Percentiles rank a stretch among this genome's conserved stretches.
Conservation (phyloP, 2,113 vertebrate genomes). For the Nematolebias whitei region DNA sequence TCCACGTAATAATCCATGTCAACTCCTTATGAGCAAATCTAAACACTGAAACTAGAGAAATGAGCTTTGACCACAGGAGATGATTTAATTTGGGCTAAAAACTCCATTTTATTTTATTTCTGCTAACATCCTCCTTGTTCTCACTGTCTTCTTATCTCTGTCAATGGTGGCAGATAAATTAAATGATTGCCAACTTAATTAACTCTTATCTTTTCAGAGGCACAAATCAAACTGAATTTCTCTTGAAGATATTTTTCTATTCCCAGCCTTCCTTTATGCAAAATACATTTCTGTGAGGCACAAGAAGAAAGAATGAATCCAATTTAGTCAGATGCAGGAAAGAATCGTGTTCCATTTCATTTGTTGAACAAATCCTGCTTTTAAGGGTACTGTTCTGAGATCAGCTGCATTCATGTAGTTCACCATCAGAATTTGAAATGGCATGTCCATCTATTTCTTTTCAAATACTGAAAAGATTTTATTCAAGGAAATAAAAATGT, state of each 20-base stretch:
- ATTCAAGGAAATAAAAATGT: neutral
- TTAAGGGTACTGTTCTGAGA: slow-evolving; percentile 10
- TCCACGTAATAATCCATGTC: neutral
- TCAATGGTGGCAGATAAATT: slow-evolving; percentile 65
- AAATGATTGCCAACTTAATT: slow-evolving; percentile 74
- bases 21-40: neutral
- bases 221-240: slow-evolving; percentile 68
- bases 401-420: neutral
- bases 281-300: slow-evolving; percentile 28
- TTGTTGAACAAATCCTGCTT: slow-evolving; percentile 30
- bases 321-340: slow-evolving; percentile 21
- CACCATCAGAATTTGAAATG: neutral
- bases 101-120: slow-evolving; percentile 37
- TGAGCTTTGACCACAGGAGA: slow-evolving; percentile 37
- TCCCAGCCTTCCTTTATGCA: slow-evolving; percentile 35
- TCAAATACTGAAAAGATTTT: neutral
- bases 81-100: slow-evolving; percentile 29
- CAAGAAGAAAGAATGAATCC: slow-evolving; percentile 12
- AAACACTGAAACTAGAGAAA: slow-evolving; percentile 16
- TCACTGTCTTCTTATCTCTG: slow-evolving; percentile 61
- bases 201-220: slow-evolving; percentile 67
- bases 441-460: neutral
- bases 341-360: slow-evolving; percentile 39
- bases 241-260: slow-evolving; percentile 43
- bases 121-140: slow-evolving; percentile 39